Base-by-base conservation (phyloP, 2,113 vertebrate species). In the Entelurus aequoreus region DNA sequence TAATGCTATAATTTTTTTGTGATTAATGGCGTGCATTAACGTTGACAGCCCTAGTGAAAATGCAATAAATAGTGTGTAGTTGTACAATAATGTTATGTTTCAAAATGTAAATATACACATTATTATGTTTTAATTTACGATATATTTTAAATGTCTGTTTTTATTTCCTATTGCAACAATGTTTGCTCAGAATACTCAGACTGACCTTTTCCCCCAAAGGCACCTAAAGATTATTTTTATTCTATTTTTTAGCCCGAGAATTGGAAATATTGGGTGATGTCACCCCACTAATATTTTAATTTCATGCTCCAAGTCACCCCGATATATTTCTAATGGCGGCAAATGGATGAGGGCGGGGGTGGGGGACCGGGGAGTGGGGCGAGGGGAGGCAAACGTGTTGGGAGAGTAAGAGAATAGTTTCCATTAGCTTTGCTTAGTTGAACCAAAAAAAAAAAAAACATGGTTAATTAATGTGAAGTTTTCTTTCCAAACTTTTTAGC, bases 261-360 rank as follows among this genome's bases (percentile, higher is more conserved):
- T 67, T 76, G 77, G 60, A 83, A 84, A 86, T 86, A 88, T 90
- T 86, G 75, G 80, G 78, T 88, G 81, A 88, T 80, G 86, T 83
- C 85, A 81, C 76, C 84, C 42, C 74, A 79, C 75, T 84, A 84
- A 88, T 89, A 86, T 87, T 89, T 88, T 90, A 87, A 90, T 90
- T 90, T 90, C 88, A 88, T 90, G 89, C 77, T 89, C 80, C 83
- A 87, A 65, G 82, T 83, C 78, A 78, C 79, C 72, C 83, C 77
- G 85, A 87, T 87, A 88, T 86, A 76, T 84, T 84, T 83, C 77
- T 77, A 86, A 84, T 79, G 63, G 77, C 53, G 55, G 28, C 28
- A 28, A 28, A 28, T 28, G 28, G 28, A 28, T 28, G 28, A 28
- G 28, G 28, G 28, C 3, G 28, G 4, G 28, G 28, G 67, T 4